These are phyloP conservation scores for Sinelater perroti DNA, from an alignment of 2,888 invertebrate genomes.

Conservation along the genomic window DNA sequence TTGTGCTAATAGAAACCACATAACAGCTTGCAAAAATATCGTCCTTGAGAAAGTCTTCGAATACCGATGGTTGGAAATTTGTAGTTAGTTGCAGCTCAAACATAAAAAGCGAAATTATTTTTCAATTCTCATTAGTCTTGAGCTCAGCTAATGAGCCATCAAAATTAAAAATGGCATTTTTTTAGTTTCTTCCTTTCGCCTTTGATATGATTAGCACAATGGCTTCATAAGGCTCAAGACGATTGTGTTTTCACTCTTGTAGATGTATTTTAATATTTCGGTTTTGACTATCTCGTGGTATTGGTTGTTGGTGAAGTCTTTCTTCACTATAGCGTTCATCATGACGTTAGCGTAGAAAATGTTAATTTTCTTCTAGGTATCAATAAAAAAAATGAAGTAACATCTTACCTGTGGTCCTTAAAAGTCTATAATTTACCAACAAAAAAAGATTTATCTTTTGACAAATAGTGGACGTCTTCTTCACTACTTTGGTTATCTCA, in stretches of 20 bases:
- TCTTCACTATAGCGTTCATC: slow-evolving; percentile 97
- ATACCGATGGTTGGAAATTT: slow-evolving; percentile 96
- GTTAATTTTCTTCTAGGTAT: slow-evolving; percentile 88
- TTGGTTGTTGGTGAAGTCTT: slow-evolving; percentile 95
- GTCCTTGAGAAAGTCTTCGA: slow-evolving; percentile 95
- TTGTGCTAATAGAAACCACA: slow-evolving; percentile 94
- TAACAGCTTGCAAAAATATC: slow-evolving; percentile 91
- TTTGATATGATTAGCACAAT: slow-evolving; percentile 99
- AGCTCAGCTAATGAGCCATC: slow-evolving; percentile 96
- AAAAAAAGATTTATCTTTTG: slow-evolving; percentile 98
- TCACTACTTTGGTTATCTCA: slow-evolving; percentile 86
- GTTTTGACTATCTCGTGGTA: slow-evolving; percentile 87
- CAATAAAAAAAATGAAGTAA: slow-evolving; percentile 54
- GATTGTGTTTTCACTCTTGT: slow-evolving; percentile 93
- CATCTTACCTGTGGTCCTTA: slow-evolving; percentile 69
- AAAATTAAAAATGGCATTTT: slow-evolving; percentile 98
- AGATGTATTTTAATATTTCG: slow-evolving; percentile 71
- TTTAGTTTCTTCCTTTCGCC: slow-evolving; percentile 95
- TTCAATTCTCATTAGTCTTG: no score
- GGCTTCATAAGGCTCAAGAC: slow-evolving; percentile 98
- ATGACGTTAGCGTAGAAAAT: slow-evolving; percentile 98
- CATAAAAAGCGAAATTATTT: slow-evolving; percentile 56
- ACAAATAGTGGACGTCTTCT: slow-evolving; percentile 89
- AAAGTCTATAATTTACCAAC: slow-evolving; percentile 98
- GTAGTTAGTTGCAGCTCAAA: slow-evolving; percentile 98